A percentile compares a stretch with the other conserved stretches of the same genome.
These are phyloP conservation scores for Spisula solida DNA, from an alignment of 2,888 invertebrate species.

Conservation along the genomic window DNA sequence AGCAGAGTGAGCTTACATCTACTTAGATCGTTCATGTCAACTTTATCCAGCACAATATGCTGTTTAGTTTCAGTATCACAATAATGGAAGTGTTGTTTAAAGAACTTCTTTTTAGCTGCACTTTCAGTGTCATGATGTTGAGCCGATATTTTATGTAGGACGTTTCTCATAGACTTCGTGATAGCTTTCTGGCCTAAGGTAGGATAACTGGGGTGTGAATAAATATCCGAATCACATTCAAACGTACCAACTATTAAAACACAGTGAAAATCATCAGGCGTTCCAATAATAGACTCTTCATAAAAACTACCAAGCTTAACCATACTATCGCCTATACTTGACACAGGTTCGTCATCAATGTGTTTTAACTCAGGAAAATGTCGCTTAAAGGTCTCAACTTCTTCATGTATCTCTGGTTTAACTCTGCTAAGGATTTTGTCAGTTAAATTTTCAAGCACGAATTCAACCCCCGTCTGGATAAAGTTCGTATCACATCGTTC, in stretches of 20 bases:
- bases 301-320: background rate
- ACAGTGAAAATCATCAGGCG: background rate
- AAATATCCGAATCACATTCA: background rate
- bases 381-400: background rate
- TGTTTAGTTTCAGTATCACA: background rate
- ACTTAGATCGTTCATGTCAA: background rate
- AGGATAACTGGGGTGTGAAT: background rate
- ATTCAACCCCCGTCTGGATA: slow-evolving; percentile 10
- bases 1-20: background rate
- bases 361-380: background rate
- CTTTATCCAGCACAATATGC: background rate
- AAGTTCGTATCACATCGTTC: background rate
- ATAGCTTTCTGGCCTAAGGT: background rate
- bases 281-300: background rate
- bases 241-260: background rate
- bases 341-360: background rate
- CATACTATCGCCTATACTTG: background rate
- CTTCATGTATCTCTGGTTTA: background rate
- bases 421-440: background rate
- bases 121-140: background rate
- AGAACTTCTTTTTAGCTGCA: background rate
- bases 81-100: background rate
- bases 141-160: background rate
- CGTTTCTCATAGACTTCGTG: slow-evolving; percentile 1
- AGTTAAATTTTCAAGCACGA: background rate